A percentile compares a stretch with the other conserved stretches of the same genome.
phyloP scores from a whole-genome alignment of 2,888 invertebrate genomes.

The Hirtodrosophila confusa region DNA sequence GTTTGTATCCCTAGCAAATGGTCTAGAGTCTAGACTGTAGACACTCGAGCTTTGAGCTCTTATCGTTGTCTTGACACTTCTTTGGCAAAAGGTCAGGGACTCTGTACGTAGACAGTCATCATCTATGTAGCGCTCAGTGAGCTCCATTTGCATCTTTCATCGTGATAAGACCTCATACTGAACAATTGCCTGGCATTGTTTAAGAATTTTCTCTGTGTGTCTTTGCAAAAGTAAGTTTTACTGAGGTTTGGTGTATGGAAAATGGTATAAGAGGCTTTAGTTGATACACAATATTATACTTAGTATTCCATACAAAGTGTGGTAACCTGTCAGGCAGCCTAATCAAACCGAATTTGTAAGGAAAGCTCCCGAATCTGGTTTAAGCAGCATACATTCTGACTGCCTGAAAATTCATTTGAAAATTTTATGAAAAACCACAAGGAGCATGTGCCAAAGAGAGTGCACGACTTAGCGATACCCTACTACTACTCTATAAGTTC shows the following conservation, averaged over 20 bases:
- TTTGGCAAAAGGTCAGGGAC: constrained; percentile 39
- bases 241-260: background rate
- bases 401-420: constrained; percentile 37
- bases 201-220: background rate
- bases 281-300: background rate
- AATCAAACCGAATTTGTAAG: constrained; percentile 49
- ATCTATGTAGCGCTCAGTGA: constrained; percentile 3
- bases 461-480: constrained; percentile 7
- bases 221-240: background rate
- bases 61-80: constrained; percentile 12
- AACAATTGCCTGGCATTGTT: constrained; percentile 34
- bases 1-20: background rate
- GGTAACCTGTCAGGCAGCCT: constrained; percentile 36
- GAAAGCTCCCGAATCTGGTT: constrained; percentile 52
- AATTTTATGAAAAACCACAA: constrained; percentile 4
- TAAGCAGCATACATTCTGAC: constrained; percentile 18
- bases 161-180: constrained; percentile 10
- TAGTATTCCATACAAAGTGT: constrained; percentile 13
- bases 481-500: background rate
- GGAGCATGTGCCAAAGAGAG: background rate
- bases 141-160: background rate
- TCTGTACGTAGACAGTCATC: background rate
- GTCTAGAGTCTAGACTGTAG: constrained; percentile 4
- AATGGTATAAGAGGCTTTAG: too few relatives aligned
- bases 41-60: constrained; percentile 1